Percentiles rank a stretch among this genome's conserved stretches.
These are phyloP conservation scores for Trachelipus rathkii DNA, from an alignment of 1,140 invertebrate species.

Conservation along the genomic window DNA sequence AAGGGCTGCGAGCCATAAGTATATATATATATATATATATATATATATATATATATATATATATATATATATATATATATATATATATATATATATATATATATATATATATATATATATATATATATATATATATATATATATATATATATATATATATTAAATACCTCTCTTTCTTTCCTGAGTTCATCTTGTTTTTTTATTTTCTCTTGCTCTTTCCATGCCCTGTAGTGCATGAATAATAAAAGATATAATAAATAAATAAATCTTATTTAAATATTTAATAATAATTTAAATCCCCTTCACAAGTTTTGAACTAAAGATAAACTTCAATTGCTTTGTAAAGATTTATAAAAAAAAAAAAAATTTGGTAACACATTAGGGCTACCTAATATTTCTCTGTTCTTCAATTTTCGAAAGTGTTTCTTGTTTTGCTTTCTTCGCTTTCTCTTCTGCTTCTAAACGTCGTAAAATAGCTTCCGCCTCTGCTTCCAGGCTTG, in stretches of 20 bases:
- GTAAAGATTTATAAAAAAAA: not conserved
- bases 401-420: conserved; percentile 38
- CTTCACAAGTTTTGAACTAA: too few species aligned
- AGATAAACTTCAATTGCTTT: too few species aligned
- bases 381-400: conserved; percentile 29
- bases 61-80: conserved; percentile 15
- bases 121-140: not conserved
- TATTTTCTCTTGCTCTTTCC: conserved; percentile 70
- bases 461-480: conserved; percentile 36
- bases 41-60: not conserved
- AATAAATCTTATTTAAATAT: too few species aligned
- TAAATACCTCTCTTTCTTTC: conserved; percentile 63
- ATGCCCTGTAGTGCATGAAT: conserved; percentile 57
- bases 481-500: conserved; percentile 35
- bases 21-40: not conserved
- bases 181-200: conserved; percentile 71
- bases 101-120: too few species aligned
- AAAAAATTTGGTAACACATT: too few species aligned
- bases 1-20: too few species aligned
- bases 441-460: conserved; percentile 37
- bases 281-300: not conserved
- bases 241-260: conserved; percentile 8
- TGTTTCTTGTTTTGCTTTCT: conserved; percentile 34
- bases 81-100: conserved; percentile 15
- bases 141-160: conserved; percentile 15